These are phyloP conservation scores for Troides helena DNA, from an alignment of 2,888 invertebrate genomes.

Conservation along the genomic window DNA sequence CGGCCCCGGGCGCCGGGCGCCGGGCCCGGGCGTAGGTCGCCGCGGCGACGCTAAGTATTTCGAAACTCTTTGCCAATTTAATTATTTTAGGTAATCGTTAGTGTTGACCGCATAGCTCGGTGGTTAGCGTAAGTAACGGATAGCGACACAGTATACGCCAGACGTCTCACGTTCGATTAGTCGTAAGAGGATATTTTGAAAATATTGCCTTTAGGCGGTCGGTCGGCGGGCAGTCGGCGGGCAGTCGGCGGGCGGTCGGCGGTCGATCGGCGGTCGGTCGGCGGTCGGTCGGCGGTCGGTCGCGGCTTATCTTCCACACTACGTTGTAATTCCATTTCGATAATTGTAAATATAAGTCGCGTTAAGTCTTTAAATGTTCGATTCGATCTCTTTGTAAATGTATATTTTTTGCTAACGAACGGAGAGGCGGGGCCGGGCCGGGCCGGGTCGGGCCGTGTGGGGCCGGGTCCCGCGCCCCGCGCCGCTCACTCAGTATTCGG, in stretches of 20 bases:
- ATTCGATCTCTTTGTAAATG: constrained; percentile 80
- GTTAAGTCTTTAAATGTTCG: constrained; percentile 75
- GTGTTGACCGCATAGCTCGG: constrained; percentile 76
- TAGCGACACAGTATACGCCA: constrained; percentile 80
- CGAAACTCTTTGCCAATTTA: constrained; percentile 81
- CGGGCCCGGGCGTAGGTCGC: constrained; percentile 72
- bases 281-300: constrained; percentile 31
- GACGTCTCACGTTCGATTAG: constrained; percentile 79
- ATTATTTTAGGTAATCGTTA: constrained; percentile 77
- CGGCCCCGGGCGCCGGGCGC: constrained; percentile 54
- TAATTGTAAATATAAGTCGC: constrained; percentile 78
- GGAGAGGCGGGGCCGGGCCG: neutral
- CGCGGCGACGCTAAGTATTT: constrained; percentile 77
- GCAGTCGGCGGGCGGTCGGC: too few relatives aligned
- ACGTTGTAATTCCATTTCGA: constrained; percentile 77
- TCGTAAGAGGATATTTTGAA: constrained; percentile 76
- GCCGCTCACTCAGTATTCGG: constrained; percentile 48
- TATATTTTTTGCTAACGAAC: constrained; percentile 69
- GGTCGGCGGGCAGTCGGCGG: constrained; percentile 50
- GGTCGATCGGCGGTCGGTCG: constrained; percentile 36
- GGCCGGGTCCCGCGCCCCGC: neutral
- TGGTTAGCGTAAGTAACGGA: constrained; percentile 75
- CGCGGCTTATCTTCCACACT: constrained; percentile 74
- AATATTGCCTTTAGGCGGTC: constrained; percentile 76
- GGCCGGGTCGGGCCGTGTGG: neutral